phyloP scores from a whole-genome alignment of 2,113 vertebrate species.

The Mugil cephalus region DNA sequence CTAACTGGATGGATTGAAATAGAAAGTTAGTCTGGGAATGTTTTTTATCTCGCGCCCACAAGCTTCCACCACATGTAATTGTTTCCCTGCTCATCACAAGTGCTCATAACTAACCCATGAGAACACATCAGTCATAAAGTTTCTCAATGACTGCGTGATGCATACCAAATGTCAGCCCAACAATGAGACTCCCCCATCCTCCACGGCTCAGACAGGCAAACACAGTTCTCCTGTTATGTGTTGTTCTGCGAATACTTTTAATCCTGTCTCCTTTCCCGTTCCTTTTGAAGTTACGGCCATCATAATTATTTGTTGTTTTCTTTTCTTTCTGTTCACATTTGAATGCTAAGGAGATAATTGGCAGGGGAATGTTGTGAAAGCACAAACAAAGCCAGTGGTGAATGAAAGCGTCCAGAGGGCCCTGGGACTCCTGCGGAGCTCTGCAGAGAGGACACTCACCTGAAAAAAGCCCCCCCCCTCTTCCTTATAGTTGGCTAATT shows the following conservation, averaged over 20 bases:
- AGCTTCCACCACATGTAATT: slow-evolving; percentile 18
- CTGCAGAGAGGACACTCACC: slow-evolving; percentile 35
- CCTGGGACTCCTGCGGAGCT: slow-evolving; percentile 29
- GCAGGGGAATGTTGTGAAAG: slow-evolving; percentile 60
- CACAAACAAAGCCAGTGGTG: slow-evolving; percentile 50
- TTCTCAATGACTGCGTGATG: slow-evolving; percentile 27
- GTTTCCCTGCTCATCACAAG: slow-evolving; percentile 57
- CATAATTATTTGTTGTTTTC: slow-evolving; percentile 64
- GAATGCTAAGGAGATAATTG: slow-evolving; percentile 75
- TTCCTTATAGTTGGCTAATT: slow-evolving; percentile 38
- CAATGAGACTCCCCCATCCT: slow-evolving; percentile 42
- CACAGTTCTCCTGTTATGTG: slow-evolving; percentile 26
- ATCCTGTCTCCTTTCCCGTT: slow-evolving; percentile 29
- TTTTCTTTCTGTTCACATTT: slow-evolving; percentile 67
- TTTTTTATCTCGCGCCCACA: slow-evolving; percentile 23
- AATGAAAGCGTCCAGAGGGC: slow-evolving; percentile 50
- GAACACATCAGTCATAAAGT: slow-evolving; percentile 30
- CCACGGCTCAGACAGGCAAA: slow-evolving; percentile 25
- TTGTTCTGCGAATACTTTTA: slow-evolving; percentile 38
- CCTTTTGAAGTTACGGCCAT: slow-evolving; percentile 67
- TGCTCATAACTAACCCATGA: slow-evolving; percentile 44
- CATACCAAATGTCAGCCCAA: slow-evolving; percentile 36
- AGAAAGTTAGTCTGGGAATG: slow-evolving; percentile 50
- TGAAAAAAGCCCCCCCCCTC: slow-evolving; percentile 16
- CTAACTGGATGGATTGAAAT: slow-evolving; percentile 37